A percentile compares a stretch with the other conserved stretches of the same genome.
Conservation (phyloP, 2,113 vertebrate species). For the Suricata suricatta region DNA sequence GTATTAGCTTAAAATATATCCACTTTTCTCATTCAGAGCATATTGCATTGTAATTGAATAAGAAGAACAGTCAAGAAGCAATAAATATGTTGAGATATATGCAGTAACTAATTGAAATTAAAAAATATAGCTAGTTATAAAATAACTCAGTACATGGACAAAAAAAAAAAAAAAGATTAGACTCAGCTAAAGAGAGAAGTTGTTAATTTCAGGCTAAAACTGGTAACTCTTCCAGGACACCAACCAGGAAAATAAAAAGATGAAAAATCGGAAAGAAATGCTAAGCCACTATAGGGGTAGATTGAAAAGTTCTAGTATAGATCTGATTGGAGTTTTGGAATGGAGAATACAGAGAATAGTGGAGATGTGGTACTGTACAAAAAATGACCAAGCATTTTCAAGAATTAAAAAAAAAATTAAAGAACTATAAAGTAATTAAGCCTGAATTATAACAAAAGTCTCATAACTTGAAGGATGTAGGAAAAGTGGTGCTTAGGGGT, state of each 20-base stretch:
- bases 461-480: neutral
- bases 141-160: neutral
- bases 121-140: neutral
- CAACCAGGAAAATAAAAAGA: neutral
- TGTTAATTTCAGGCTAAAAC: neutral
- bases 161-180: neutral
- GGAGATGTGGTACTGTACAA: neutral
- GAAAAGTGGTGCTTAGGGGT: neutral
- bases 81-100: neutral
- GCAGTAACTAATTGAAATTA: slow-evolving; percentile 25
- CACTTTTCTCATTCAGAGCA: neutral
- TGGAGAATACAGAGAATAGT: neutral
- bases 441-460: neutral
- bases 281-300: neutral
- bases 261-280: neutral
- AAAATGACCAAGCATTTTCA: neutral
- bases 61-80: neutral
- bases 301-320: neutral
- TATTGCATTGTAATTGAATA: neutral
- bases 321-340: neutral
- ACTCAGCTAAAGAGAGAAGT: neutral
- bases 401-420: neutral
- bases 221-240: neutral
- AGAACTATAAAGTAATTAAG: neutral
- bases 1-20: neutral